A percentile compares a stretch with the other conserved stretches of the same genome.
Evolutionary conservation across 2,797 vertebrate species (phyloP).

Genomic region (Platalea minor): DNA sequence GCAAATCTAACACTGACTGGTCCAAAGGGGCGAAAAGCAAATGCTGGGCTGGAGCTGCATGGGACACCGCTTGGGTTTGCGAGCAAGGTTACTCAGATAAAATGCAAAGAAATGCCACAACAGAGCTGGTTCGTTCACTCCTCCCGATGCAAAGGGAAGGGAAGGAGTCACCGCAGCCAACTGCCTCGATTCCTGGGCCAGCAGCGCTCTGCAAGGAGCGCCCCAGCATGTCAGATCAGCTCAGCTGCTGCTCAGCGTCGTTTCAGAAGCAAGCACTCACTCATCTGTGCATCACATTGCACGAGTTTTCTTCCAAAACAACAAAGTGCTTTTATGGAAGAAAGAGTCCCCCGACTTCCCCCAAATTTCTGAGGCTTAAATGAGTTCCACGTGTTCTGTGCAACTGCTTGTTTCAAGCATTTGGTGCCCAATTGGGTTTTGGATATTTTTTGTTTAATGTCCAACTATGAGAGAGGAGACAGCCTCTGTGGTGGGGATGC

Average conservation of each 20-base stretch:
- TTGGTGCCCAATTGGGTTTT: background rate
- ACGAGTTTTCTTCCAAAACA: slow-evolving; percentile 3
- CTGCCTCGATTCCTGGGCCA: background rate
- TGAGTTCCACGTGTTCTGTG: background rate
- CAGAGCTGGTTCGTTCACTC: accelerated
- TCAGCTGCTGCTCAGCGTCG: background rate
- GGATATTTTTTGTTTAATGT: background rate
- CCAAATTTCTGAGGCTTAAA: slow-evolving; percentile 3
- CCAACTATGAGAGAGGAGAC: background rate
- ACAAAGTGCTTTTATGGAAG: background rate
- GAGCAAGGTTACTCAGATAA: background rate
- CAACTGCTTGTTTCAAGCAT: background rate
- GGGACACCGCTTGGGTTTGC: accelerated
- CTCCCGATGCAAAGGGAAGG: background rate
- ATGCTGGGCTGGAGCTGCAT: background rate
- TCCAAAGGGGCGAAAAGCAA: background rate
- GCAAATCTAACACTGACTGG: background rate
- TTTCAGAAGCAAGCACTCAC: background rate
- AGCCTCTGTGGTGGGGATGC: background rate
- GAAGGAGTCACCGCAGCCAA: background rate
- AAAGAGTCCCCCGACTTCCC: background rate
- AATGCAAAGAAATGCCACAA: background rate
- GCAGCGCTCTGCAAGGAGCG: background rate
- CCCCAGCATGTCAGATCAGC: background rate
- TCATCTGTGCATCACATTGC: slow-evolving; percentile 9